Evolutionary conservation across 1,140 invertebrate genomes (phyloP), one percentile per base, ranked within the genome.

Genomic region (Caenorhabditis brenneri): DNA sequence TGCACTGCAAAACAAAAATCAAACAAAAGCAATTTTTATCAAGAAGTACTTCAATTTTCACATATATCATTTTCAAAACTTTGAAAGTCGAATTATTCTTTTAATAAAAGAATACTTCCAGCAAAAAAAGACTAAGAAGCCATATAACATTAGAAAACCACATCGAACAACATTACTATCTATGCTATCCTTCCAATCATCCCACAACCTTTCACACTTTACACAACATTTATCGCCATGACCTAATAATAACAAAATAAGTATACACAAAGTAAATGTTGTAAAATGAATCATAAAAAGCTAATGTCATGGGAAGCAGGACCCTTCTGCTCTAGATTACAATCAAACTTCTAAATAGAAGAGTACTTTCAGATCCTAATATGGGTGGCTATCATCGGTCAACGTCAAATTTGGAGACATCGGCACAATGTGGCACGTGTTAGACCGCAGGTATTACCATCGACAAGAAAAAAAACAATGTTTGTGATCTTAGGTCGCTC

Each of bases 341-440:
- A 5, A 33, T 24, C 16, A 36, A 65, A n/a, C n/a, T n/a, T n/a
- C n/a, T n/a, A 27, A 6, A 6, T 36, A 16, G 33, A 80, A 22
- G 53, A 53, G 1, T 49, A 9, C 42, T 81, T 69, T 69, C 60
- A 82, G 81, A 29, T 82, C 29, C 27, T 82, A 46, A 82, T 82
- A 42, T 74, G 55, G 60, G 60, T 74, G 22, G 60, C 22, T 15
- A 82, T 82, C 42, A 65, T 82, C 60, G 81, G 31, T 19, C 81
- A 82, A 65, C 55, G 81, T 7, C 81, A 82, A 33, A 82, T 82
- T 19, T 65, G 55, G 36, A 46, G 81, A 49, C 81, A 65, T 33
- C 81, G 81, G 12, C 55, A 82, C 51, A 82, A 82, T 24, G 60
- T 42, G 19, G 81, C 81, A 16, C 33, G 81, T 24, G 60, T 65